Base-by-base conservation (phyloP, 2,797 vertebrate species). In the Brachyalestes nurse region DNA sequence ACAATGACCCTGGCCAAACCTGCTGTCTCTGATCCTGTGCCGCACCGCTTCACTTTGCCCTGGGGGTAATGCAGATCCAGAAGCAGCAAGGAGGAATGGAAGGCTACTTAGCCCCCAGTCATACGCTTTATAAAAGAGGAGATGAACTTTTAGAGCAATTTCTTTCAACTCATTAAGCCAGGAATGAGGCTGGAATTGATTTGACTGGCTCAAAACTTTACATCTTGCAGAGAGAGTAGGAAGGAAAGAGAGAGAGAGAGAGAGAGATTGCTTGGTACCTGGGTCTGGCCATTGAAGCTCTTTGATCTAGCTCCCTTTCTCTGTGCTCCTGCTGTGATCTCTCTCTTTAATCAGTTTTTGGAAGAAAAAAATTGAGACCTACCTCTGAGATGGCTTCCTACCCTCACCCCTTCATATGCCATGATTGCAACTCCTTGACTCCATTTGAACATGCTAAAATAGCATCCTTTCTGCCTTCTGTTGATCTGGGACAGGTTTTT, bases 291-390 rank as follows among this genome's bases (percentile, higher is more conserved):
- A 82, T 60, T 72, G 21, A 74, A 38, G 72, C 77, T 72, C 71
- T 87, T 82, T 85, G 80, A 85, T 84, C 71, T 76, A 23, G 69
- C 72, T 77, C 19, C 66, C 40, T 42, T 78, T 72, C 80, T 83
- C 25, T 66, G 79, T 65, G 16, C 34, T 82, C 71, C 75, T 75
- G 75, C 76, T 78, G 80, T 80, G 82, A 82, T 82, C 76, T 76
- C 74, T 85, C 49, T 81, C 82, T 87, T 84, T 84, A 85, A 87
- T 87, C 86, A 87, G 67, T 81, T 80, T 85, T 79, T 81, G 78
- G 69, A 72, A 60, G 80, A 34, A 51, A 34, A 71, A 61, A 23
- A 75, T 55, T 60, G 76, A 78, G 80, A 77, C 80, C 73, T 53
- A 86, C 70, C 82, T 40, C 82, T 57, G 60, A 82, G 80, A 74